Conservation (phyloP, 2,797 vertebrate genomes). For the Enteromius mattozi region DNA sequence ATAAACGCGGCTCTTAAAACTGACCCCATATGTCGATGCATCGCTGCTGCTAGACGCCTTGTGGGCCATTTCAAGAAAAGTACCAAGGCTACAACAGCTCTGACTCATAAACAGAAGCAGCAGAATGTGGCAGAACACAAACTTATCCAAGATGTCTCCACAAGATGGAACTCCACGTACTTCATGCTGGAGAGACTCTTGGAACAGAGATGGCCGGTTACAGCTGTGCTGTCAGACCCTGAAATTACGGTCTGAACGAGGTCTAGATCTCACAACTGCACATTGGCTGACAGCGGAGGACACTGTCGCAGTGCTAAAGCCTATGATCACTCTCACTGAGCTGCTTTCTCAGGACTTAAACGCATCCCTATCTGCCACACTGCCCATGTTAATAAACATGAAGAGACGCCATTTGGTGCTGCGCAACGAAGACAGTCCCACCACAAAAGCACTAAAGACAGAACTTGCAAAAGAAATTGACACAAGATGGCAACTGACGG, state of each 20-base stretch:
- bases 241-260: no score
- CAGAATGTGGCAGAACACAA: constrained; percentile 28
- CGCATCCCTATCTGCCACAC: constrained; percentile 26
- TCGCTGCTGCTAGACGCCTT: constrained; percentile 20
- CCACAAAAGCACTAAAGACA: neutral
- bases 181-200: constrained; percentile 37
- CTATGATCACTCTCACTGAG: no score
- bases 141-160: constrained; percentile 30
- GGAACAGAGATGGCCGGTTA: constrained; percentile 15
- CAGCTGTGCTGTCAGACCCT: constrained; percentile 26
- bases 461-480: neutral
- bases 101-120: constrained; percentile 26
- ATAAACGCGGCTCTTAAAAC: constrained; percentile 27
- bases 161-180: constrained; percentile 30
- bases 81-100: constrained; percentile 29
- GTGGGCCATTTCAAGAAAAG: constrained; percentile 40
- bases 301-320: no score
- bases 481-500: neutral
- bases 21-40: neutral
- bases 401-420: neutral
- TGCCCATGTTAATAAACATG: neutral
- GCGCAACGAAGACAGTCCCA: neutral
- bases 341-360: constrained; percentile 16
- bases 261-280: constrained; percentile 26
- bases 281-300: neutral